Conservation (phyloP, 2,888 invertebrate species). For the Anodontia alba region DNA sequence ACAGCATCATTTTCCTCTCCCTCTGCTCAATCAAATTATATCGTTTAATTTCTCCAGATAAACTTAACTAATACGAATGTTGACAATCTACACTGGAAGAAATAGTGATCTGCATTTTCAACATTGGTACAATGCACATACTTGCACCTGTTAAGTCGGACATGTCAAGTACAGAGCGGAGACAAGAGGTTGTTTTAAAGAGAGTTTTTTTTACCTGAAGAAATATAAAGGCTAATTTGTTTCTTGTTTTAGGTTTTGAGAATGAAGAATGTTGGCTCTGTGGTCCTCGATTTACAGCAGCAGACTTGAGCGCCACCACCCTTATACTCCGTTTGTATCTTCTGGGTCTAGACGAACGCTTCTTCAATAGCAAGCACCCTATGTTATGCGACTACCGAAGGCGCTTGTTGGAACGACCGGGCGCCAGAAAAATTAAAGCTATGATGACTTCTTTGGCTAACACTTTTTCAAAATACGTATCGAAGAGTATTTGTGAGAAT, state of each 20-base stretch:
- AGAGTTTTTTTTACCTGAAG: too few relatives aligned
- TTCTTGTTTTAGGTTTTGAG: conserved; percentile 42
- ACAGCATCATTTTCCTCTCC: too few relatives aligned
- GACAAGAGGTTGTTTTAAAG: too few relatives aligned
- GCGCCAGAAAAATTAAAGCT: conserved; percentile 27
- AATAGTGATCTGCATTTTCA: too few relatives aligned
- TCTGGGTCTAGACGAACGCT: conserved; percentile 66
- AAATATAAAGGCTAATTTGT: too few relatives aligned
- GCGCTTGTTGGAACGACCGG: conserved; percentile 40
- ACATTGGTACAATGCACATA: too few relatives aligned
- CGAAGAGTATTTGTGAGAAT: background rate
- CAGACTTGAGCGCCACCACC: conserved; percentile 68
- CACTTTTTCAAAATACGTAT: background rate
- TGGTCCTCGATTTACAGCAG: conserved; percentile 72
- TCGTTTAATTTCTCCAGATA: too few relatives aligned
- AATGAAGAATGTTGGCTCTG: conserved; percentile 66
- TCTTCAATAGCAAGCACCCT: conserved; percentile 66
- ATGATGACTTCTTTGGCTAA: background rate
- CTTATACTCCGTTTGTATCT: conserved; percentile 63
- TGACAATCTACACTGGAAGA: too few relatives aligned
- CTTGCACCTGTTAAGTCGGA: too few relatives aligned
- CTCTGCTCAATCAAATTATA: too few relatives aligned
- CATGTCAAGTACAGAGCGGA: too few relatives aligned
- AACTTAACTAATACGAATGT: too few relatives aligned
- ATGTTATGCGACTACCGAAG: conserved; percentile 60